Evolutionary conservation across 2,113 vertebrate species (phyloP).

Genomic region (Pitta sordida): DNA sequence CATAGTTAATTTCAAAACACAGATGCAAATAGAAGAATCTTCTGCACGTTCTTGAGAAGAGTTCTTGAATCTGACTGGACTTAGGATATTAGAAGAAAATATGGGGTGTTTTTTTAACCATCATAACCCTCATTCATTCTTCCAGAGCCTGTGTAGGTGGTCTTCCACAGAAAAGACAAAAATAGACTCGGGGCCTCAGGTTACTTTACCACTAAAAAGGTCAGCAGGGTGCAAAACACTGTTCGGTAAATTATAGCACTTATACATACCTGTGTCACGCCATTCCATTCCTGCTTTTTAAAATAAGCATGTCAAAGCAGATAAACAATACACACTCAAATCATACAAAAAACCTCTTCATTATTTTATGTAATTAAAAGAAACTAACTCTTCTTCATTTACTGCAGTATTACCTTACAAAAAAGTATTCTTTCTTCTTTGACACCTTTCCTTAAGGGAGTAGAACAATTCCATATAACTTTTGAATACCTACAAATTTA

Average conservation of each 20-base stretch:
- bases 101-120: background rate
- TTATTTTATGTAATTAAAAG: background rate
- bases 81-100: background rate
- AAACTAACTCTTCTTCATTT: background rate
- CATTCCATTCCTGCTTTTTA: background rate
- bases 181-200: background rate
- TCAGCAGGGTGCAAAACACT: background rate
- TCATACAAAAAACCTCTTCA: background rate
- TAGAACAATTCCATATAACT: background rate
- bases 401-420: background rate
- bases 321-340: background rate
- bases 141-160: background rate
- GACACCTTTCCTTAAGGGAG: background rate
- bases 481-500: background rate
- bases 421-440: background rate
- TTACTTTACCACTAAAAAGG: background rate
- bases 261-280: background rate
- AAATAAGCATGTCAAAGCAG: background rate
- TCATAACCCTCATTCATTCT: background rate
- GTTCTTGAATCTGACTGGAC: background rate
- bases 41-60: background rate
- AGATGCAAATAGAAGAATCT: background rate
- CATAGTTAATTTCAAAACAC: background rate
- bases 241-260: background rate
- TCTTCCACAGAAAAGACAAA: background rate